These are phyloP conservation scores for Heliconius hewitsoni DNA, from an alignment of 1,140 invertebrate genomes.

Conservation along the genomic window DNA sequence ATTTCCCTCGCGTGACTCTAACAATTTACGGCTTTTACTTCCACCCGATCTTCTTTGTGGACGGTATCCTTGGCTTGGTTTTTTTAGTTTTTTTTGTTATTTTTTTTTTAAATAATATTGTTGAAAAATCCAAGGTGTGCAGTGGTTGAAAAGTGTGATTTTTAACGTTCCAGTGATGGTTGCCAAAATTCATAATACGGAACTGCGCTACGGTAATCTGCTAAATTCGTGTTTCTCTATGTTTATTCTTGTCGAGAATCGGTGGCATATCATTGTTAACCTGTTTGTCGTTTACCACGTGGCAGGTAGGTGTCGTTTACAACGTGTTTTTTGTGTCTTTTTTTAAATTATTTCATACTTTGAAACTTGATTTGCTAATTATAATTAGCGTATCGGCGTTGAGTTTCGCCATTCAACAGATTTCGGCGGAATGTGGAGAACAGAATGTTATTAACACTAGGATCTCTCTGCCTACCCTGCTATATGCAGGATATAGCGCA, in stretches of 20 bases:
- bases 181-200: constrained; percentile 54
- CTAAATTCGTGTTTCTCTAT: constrained; percentile 36
- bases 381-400: too few relatives aligned
- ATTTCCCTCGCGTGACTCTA: not conserved
- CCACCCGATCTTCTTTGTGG: not conserved
- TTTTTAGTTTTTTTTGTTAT: constrained; percentile 9
- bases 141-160: constrained; percentile 35
- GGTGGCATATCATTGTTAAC: constrained; percentile 40
- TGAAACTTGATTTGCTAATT: not conserved
- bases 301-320: too few relatives aligned
- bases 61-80: constrained; percentile 32
- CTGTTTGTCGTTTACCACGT: constrained; percentile 37
- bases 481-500: too few relatives aligned
- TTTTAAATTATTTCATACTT: not conserved
- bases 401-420: too few relatives aligned
- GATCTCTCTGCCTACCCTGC: too few relatives aligned
- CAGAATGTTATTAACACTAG: too few relatives aligned
- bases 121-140: constrained; percentile 24
- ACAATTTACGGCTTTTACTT: not conserved
- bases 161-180: constrained; percentile 50
- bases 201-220: constrained; percentile 41
- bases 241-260: constrained; percentile 35
- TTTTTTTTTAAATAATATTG: constrained; percentile 27
- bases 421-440: too few relatives aligned
- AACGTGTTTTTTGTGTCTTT: not conserved